Base-by-base conservation (phyloP, 2,888 invertebrate genomes). In the Lutraria lutraria region DNA sequence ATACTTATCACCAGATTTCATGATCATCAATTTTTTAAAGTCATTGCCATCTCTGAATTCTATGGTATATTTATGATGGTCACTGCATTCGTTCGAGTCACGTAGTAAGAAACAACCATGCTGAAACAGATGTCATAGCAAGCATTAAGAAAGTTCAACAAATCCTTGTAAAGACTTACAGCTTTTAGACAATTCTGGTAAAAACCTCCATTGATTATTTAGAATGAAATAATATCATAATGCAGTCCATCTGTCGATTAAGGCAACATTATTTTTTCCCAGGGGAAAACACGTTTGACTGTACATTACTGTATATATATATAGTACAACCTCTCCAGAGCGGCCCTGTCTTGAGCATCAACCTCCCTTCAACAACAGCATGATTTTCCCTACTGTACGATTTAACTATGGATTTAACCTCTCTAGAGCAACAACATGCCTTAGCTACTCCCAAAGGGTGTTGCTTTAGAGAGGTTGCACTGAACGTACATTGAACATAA, bases 31-130 rank as follows among this genome's bases (percentile, higher is more conserved):
- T 29, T 85, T 85, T 29, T 83, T 81, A 19, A 83, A 56, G 12
- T 34, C 72, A 10, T 31, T 63, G 2, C 83, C 82, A 79, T 88
- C 88, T 52, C 79, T 76, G 60, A 85, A 86, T 76, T 88, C 88
- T 52, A 88, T 85, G 10, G 88, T 88, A 52, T 83, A 86, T 43
- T 86, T 72, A 63, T 88, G 88, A 19, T 85, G 31, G 10, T 79
- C 76, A 6, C 12, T 56, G 60, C 29, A 29, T 15, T 43, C 31
- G n/a, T 85, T 19, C 0, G 88, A 81, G 19, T 76, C 81, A 21
- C 88, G 76, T 19, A 88, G 85, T n/a, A 88, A 60, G 56, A 88
- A 86, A 76, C 76, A 60, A 4, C 88, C 88, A 79, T 86, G 76
- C 88, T 88, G 76, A 76, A 76, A 76, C 31, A 12, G 25, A 8